These are phyloP conservation scores for Stomatorhinus ivindoensis DNA, from an alignment of 2,113 vertebrate species.

Conservation along the genomic window DNA sequence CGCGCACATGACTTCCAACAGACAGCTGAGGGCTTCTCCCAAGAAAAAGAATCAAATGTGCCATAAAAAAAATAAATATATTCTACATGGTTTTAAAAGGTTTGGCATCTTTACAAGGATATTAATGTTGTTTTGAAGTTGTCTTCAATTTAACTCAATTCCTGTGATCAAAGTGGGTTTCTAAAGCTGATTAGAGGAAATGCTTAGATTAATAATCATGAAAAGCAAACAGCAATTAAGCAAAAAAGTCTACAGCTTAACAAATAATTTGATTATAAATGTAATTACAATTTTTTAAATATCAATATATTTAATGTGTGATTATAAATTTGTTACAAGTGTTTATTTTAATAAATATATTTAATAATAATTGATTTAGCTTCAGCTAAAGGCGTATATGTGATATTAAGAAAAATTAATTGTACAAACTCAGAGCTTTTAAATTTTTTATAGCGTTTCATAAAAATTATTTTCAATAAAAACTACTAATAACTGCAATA, in stretches of 20 bases:
- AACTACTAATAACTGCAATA: not conserved
- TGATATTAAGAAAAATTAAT: not conserved
- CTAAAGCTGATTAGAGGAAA: slow-evolving; percentile 53
- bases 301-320: not conserved
- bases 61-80: not conserved
- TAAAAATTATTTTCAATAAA: not conserved
- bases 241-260: not conserved
- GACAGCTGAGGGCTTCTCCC: not conserved
- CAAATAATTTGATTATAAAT: slow-evolving; percentile 2
- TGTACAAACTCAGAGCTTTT: not conserved
- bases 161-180: slow-evolving; percentile 52
- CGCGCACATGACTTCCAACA: not conserved
- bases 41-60: not conserved
- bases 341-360: not conserved
- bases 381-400: not conserved
- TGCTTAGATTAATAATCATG: slow-evolving; percentile 46
- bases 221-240: slow-evolving; percentile 20
- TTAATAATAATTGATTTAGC: not conserved
- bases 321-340: not conserved
- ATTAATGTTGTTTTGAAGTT: slow-evolving; percentile 33
- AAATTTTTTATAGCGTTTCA: not conserved
- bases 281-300: not conserved
- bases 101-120: slow-evolving; percentile 13
- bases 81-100: slow-evolving; percentile 3
- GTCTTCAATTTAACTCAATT: slow-evolving; percentile 34